Percentiles rank a stretch among this genome's conserved stretches.
phyloP scores from a whole-genome alignment of 2,113 vertebrate genomes.

The Gallinago media region DNA sequence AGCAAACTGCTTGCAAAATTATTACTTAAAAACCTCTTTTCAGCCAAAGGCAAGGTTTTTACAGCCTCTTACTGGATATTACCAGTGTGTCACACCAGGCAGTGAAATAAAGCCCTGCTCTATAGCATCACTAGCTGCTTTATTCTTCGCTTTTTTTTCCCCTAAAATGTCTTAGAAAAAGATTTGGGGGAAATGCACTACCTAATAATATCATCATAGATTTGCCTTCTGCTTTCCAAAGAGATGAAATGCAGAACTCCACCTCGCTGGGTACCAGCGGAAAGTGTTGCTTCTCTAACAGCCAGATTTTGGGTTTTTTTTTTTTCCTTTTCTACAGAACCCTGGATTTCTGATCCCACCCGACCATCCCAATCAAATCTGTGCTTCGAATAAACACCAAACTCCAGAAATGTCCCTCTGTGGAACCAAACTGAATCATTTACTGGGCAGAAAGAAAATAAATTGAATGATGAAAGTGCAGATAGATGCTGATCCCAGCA shows the following conservation, averaged over 20 bases:
- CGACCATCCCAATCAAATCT: accelerated
- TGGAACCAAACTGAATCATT: neutral
- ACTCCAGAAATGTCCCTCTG: neutral
- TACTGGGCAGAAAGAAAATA: neutral
- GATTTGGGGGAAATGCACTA: too few species aligned
- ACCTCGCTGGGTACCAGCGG: neutral
- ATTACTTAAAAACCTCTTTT: neutral
- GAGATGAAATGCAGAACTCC: neutral
- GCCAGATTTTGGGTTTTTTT: too few species aligned
- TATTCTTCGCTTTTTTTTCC: neutral
- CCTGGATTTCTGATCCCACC: accelerated
- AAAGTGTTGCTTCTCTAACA: neutral
- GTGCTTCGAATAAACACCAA: neutral
- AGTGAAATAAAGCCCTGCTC: neutral
- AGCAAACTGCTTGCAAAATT: neutral
- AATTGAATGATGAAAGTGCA: accelerated
- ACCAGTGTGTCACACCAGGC: neutral
- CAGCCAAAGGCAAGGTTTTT: neutral
- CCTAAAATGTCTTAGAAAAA: neutral
- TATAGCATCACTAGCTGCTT: neutral
- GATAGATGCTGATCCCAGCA: neutral
- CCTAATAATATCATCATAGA: neutral
- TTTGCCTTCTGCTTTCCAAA: neutral
- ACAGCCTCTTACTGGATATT: neutral
- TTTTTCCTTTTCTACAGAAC: neutral